phyloP scores from a whole-genome alignment of 2,888 invertebrate species.

The Cheilosia urbana region DNA sequence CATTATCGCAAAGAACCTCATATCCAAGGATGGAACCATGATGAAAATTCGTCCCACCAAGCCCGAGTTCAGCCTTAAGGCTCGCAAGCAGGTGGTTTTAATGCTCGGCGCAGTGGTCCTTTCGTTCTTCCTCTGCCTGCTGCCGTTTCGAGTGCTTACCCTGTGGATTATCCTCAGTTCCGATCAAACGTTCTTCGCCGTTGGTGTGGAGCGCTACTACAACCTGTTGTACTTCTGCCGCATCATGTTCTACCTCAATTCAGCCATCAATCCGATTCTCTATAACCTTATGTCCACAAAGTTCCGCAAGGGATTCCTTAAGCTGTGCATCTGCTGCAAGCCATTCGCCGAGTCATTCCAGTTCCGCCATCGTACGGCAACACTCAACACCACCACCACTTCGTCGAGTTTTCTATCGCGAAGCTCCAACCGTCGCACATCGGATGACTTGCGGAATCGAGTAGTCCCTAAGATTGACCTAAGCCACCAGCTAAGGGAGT shows the following conservation, averaged over 20 bases:
- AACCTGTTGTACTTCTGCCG: constrained; percentile 93
- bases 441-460: constrained; percentile 80
- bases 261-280: constrained; percentile 95
- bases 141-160: constrained; percentile 93
- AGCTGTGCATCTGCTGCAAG: constrained; percentile 86
- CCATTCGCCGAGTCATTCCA: constrained; percentile 66
- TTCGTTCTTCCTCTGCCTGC: constrained; percentile 94
- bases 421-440: constrained; percentile 86
- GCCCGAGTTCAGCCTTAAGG: constrained; percentile 89
- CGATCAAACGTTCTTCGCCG: constrained; percentile 87
- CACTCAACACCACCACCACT: constrained; percentile 85
- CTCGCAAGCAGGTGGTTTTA: constrained; percentile 92
- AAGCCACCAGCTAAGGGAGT: constrained; percentile 44
- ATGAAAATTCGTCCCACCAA: constrained; percentile 89
- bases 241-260: constrained; percentile 94
- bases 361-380: constrained; percentile 83
- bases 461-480: constrained; percentile 61
- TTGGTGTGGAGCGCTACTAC: constrained; percentile 92
- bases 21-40: constrained; percentile 87
- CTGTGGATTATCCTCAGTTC: constrained; percentile 92
- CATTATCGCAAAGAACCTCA: constrained; percentile 92
- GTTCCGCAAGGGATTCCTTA: constrained; percentile 92
- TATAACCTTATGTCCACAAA: constrained; percentile 96
- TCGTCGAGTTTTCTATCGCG: constrained; percentile 87
- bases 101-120: constrained; percentile 95